Percentiles rank a stretch among this genome's conserved stretches.
Evolutionary conservation across 2,888 invertebrate species (phyloP).

Genomic region (Scaeva pyrastri): DNA sequence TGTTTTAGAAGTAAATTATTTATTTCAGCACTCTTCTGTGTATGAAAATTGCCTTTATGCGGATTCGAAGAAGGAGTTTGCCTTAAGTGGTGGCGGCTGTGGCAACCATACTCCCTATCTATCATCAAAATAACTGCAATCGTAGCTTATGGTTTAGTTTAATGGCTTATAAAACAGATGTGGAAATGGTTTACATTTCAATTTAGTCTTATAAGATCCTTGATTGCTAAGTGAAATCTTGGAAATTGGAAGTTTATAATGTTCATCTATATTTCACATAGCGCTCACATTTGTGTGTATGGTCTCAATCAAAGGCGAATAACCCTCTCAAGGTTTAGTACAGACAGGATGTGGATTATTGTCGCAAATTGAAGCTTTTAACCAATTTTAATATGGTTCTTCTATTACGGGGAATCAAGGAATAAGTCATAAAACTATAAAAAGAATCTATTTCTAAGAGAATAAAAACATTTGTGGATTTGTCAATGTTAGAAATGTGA

Average conservation of each 20-base stretch:
- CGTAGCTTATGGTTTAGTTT: neutral
- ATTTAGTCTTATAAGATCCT: neutral
- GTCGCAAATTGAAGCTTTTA: slow-evolving; percentile 67
- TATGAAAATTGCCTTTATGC: neutral
- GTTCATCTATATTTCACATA: too few relatives aligned
- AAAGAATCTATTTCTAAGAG: too few relatives aligned
- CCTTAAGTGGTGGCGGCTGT: too few relatives aligned
- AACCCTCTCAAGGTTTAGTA: slow-evolving; percentile 12
- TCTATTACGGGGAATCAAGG: neutral
- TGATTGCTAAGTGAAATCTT: neutral
- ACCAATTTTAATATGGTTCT: slow-evolving; percentile 52
- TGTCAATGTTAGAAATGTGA: too few relatives aligned
- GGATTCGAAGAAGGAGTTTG: slow-evolving; percentile 25
- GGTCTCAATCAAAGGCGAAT: slow-evolving; percentile 25
- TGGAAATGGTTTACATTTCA: neutral
- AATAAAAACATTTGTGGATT: too few relatives aligned
- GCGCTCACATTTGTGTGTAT: too few relatives aligned
- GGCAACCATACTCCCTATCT: slow-evolving; percentile 44
- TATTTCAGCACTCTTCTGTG: slow-evolving; percentile 7
- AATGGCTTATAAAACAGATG: neutral
- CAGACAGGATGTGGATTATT: slow-evolving; percentile 71
- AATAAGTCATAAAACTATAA: too few relatives aligned
- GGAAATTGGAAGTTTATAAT: neutral
- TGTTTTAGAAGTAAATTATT: slow-evolving; percentile 50
- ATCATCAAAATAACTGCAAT: slow-evolving; percentile 37